Conservation (phyloP, 2,888 invertebrate genomes). For the Drosophila lacicola region DNA sequence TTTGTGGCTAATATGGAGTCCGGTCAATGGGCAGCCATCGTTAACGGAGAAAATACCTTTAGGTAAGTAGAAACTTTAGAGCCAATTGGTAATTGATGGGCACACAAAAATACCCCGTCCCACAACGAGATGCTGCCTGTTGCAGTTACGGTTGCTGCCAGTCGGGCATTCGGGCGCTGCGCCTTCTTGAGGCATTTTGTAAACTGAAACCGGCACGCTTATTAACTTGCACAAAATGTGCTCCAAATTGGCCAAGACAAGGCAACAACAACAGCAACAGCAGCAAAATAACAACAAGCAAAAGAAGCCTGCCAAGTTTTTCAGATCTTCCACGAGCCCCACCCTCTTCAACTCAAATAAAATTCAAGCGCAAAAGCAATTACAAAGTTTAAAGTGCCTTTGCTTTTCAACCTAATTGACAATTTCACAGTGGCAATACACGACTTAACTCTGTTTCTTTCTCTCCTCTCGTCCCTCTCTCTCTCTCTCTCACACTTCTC, state of each 20-base stretch:
- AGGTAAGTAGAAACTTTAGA: constrained; percentile 79
- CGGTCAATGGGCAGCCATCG: constrained; percentile 83
- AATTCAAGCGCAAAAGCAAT: constrained; percentile 74
- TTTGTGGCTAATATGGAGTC: constrained; percentile 81
- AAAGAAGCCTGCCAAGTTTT: constrained; percentile 40
- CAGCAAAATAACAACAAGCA: constrained; percentile 1
- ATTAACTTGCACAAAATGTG: constrained; percentile 67
- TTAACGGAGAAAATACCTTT: constrained; percentile 85
- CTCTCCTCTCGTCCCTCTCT: not conserved
- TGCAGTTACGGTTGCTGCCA: constrained; percentile 16
- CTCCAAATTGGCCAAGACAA: constrained; percentile 54
- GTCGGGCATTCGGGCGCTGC: constrained; percentile 45
- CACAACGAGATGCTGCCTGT: constrained; percentile 15
- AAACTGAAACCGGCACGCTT: constrained; percentile 69
- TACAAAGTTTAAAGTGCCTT: constrained; percentile 78
- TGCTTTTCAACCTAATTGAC: constrained; percentile 73
- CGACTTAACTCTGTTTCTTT: constrained; percentile 20
- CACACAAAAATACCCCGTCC: not conserved
- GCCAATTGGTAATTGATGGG: constrained; percentile 36
- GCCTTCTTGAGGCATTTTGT: not conserved
- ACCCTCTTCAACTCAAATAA: constrained; percentile 50
- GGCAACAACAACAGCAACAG: constrained; percentile 24
- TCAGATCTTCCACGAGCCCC: not conserved
- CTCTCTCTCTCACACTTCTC: no score
- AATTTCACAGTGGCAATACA: constrained; percentile 43